phyloP scores from a whole-genome alignment of 2,888 invertebrate species.

The Steinernema hermaphroditum region DNA sequence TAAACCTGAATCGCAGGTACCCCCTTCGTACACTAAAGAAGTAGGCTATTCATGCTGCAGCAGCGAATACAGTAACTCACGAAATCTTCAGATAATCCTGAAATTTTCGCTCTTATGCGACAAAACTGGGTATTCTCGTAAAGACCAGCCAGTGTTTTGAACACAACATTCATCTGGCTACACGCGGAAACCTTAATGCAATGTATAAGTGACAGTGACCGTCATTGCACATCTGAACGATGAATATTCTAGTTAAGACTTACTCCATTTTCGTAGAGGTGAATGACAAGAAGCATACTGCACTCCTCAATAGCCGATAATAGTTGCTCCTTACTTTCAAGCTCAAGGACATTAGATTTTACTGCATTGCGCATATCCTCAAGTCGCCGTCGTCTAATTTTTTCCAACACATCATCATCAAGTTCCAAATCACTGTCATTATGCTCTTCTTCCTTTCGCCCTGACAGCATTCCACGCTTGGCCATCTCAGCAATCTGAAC shows the following conservation, averaged over 20 bases:
- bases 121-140: constrained; percentile 3
- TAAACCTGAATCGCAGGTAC: constrained; percentile 61
- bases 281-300: constrained; percentile 8
- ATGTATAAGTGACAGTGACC: too few species aligned
- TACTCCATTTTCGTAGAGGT: constrained; percentile 1
- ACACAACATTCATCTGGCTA: neutral
- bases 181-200: neutral
- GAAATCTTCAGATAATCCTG: constrained; percentile 1
- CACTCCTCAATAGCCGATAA: constrained; percentile 15
- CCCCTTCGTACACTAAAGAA: constrained; percentile 46
- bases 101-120: neutral
- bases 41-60: neutral
- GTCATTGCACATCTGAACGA: too few species aligned
- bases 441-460: neutral
- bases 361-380: constrained; percentile 35
- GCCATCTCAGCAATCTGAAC: constrained; percentile 21
- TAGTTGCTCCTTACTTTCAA: neutral
- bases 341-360: neutral
- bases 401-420: constrained; percentile 40
- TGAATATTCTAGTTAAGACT: too few species aligned
- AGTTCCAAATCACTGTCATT: neutral
- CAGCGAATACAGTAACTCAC: neutral
- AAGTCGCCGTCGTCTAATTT: constrained; percentile 38
- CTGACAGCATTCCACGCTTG: constrained; percentile 15
- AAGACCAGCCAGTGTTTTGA: constrained; percentile 4